Evolutionary conservation across 2,113 vertebrate species (phyloP), one percentile per base, ranked within the genome.

Genomic region (Lepus timidus): DNA sequence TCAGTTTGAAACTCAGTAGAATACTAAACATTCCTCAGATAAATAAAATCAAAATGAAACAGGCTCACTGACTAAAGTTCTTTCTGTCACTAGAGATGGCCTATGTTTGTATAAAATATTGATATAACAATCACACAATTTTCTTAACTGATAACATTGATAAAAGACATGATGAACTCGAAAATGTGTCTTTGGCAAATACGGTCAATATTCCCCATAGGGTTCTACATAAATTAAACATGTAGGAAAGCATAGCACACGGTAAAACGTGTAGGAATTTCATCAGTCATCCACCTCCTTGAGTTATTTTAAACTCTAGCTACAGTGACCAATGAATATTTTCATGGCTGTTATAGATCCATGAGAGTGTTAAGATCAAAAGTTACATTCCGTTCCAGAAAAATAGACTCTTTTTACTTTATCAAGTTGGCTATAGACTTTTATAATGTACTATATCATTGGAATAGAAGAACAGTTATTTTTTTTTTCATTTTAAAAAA

Each of bases 311-410:
- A 89, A 93, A 36, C 90, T 94, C 11, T 73, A 90, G 78, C 33
- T 76, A 85, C 74, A 96, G 67, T 92, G 90, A 92, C 78, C 79
- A 86, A n/a, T 76, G 88, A 90, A 88, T 96, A 90, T 92, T 86
- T 96, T 79, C 75, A 92, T 29, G 61, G 58, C 44, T 68, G 13
- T 92, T 95, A 93, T 1, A 96, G 78, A 92, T 90, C 73, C 22
- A 88, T 5, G 14, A 74, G 9, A 71, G 17, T 71, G 9, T n/a
- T 85, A 93, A 91, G 36, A 96, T 85, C 68, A 58, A 85, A 94
- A 96, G 64, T 93, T 71, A 91, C n/a, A 68, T 76, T 73, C 29
- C 22, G 51, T 79, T 93, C 1, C 61, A 95, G 70, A 68, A 94
- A 71, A 94, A 91, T 6, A 75, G 52, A 88, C 49, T 91, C 79